Conservation (phyloP, 2,797 vertebrate genomes). For the Cyprinodon diabolis region DNA sequence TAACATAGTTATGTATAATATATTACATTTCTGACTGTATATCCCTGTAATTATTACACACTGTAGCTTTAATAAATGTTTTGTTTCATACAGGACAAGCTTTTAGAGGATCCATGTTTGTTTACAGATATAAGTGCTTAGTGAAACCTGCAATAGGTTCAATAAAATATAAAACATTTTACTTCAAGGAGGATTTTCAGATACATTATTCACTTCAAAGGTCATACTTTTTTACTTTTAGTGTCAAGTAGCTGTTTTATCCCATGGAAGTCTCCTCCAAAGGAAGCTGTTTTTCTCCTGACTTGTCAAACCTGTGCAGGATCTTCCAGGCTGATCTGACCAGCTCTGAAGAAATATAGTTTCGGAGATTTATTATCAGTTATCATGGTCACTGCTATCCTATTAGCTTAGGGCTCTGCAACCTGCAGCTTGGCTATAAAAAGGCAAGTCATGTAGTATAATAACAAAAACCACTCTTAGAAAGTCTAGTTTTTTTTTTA, state of each 20-base stretch:
- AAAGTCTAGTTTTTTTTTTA: no score
- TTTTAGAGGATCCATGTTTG: background rate
- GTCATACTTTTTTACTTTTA: background rate
- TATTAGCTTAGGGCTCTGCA: background rate
- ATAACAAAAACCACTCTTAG: no score
- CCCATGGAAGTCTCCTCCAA: background rate
- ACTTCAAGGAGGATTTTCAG: background rate
- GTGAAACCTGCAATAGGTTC: background rate
- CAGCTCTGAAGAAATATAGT: background rate
- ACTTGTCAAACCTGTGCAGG: background rate
- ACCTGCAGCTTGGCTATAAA: no score
- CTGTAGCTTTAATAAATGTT: background rate
- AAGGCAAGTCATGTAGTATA: no score
- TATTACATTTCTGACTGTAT: no score
- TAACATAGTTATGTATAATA: no score
- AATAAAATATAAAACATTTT: background rate
- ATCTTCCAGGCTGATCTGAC: background rate
- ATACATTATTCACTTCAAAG: background rate
- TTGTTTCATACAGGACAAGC: background rate
- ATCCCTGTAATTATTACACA: no score
- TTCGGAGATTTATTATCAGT: background rate
- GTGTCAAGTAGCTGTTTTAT: background rate
- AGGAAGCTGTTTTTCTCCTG: background rate
- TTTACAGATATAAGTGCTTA: background rate
- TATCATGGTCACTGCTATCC: background rate